These are phyloP conservation scores for Phacellophora camtschatica DNA, from an alignment of 30 jellyfish, hydroid and myxozoan species.

Conservation along the genomic window DNA sequence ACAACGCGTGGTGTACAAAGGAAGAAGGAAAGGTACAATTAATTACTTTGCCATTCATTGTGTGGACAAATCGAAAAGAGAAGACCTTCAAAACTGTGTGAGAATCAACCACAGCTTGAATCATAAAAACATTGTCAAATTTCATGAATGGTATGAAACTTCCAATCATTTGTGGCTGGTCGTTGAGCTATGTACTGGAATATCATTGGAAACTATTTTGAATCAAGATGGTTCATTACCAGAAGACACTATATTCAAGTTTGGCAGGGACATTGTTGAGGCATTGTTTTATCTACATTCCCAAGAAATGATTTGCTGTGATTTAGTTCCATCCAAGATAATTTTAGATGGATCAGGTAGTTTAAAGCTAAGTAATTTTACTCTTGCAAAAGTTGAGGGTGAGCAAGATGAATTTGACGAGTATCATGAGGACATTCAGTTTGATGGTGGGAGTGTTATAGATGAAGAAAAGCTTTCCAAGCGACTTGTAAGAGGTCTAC, in stretches of 20 bases:
- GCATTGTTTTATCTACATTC: constrained; percentile 79
- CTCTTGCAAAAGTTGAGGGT: constrained; percentile 69
- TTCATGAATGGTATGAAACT: constrained; percentile 94
- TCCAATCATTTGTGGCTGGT: constrained; percentile 92
- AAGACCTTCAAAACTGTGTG: constrained; percentile 76
- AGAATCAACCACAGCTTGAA: constrained; percentile 73
- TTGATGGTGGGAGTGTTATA: constrained; percentile 12
- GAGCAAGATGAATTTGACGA: constrained; percentile 49
- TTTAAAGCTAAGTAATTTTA: constrained; percentile 73
- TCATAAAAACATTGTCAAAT: constrained; percentile 75
- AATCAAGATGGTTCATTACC: constrained; percentile 71
- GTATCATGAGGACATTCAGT: constrained; percentile 23
- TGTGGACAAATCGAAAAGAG: constrained; percentile 78
- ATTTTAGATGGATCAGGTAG: constrained; percentile 76
- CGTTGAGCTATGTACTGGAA: constrained; percentile 90
- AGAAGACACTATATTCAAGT: constrained; percentile 59
- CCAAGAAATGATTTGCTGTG: constrained; percentile 72
- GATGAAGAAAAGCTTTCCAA: constrained; percentile 30
- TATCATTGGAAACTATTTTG: constrained; percentile 48
- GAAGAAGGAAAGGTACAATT: constrained; percentile 86
- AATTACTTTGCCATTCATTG: constrained; percentile 88
- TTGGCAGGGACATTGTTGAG: constrained; percentile 70
- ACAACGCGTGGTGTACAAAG: constrained; percentile 82
- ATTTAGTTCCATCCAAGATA: constrained; percentile 72
- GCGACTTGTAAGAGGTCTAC: constrained; percentile 36